Percentiles rank a stretch among this genome's conserved stretches.
phyloP scores from a whole-genome alignment of 2,797 vertebrate genomes.

The Thaleichthys pacificus region DNA sequence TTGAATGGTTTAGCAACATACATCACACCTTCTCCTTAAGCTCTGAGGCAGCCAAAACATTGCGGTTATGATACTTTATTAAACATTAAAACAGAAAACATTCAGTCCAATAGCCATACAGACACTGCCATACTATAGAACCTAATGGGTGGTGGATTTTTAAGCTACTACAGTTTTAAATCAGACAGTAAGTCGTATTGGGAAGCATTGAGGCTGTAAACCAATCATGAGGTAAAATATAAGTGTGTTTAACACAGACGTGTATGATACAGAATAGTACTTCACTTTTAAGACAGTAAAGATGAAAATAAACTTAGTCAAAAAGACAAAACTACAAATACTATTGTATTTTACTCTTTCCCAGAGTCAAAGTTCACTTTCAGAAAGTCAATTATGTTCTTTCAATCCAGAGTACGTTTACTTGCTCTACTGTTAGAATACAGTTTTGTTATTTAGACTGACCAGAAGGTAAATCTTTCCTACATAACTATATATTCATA shows the following conservation, averaged over 20 bases:
- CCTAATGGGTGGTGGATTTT: neutral
- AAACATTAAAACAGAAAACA: slow-evolving; percentile 68
- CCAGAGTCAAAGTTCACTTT: neutral
- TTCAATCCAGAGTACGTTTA: slow-evolving; percentile 20
- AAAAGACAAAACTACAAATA: neutral
- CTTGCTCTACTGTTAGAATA: neutral
- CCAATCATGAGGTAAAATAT: slow-evolving; percentile 30
- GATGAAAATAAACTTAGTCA: neutral
- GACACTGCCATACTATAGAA: neutral
- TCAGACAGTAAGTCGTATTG: neutral
- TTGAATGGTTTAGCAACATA: slow-evolving; percentile 54
- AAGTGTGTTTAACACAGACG: slow-evolving; percentile 26
- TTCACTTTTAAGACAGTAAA: neutral
- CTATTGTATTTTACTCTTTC: neutral
- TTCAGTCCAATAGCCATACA: slow-evolving; percentile 65
- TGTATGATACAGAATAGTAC: neutral
- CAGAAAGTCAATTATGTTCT: neutral
- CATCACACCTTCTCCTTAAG: slow-evolving; percentile 31
- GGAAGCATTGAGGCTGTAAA: neutral
- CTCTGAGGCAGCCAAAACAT: slow-evolving; percentile 4
- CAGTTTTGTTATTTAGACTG: slow-evolving; percentile 25
- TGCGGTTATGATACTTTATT: slow-evolving; percentile 75
- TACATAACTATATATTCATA: slow-evolving; percentile 24
- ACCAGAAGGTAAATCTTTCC: slow-evolving; percentile 31
- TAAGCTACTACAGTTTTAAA: neutral